These are phyloP conservation scores for Zele albiditarsus DNA, from an alignment of 2,888 invertebrate species.

Conservation along the genomic window DNA sequence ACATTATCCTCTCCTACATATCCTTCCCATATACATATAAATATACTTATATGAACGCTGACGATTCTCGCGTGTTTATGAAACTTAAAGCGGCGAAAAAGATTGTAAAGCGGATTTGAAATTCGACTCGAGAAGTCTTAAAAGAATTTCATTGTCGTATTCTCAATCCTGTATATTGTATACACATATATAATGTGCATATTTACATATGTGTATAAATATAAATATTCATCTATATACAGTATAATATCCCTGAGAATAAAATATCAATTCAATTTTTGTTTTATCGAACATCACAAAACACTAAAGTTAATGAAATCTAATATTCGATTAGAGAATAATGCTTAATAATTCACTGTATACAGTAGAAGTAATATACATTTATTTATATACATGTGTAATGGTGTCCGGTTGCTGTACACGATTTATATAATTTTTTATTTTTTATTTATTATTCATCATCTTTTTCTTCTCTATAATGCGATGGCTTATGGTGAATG, in stretches of 20 bases:
- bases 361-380: not conserved
- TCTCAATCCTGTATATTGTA: not conserved
- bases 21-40: not conserved
- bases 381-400: not conserved
- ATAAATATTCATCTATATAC: not conserved
- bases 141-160: constrained; percentile 5
- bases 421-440: not conserved
- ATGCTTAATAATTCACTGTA: not conserved
- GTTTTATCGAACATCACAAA: not conserved
- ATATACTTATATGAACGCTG: not conserved
- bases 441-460: not conserved
- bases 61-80: constrained; percentile 63
- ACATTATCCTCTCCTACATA: constrained; percentile 2
- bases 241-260: constrained; percentile 56
- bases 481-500: constrained; percentile 53
- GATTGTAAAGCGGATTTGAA: constrained; percentile 69
- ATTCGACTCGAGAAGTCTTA: constrained; percentile 53
- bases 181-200: not conserved
- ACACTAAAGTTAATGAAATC: constrained; percentile 64
- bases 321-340: constrained; percentile 62
- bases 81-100: constrained; percentile 72
- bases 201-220: not conserved
- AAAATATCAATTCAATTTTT: constrained; percentile 59
- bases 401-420: not conserved
- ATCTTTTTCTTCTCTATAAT: constrained; percentile 53